phyloP scores from a whole-genome alignment of 2,888 invertebrate species.

The Nysson spinosus region DNA sequence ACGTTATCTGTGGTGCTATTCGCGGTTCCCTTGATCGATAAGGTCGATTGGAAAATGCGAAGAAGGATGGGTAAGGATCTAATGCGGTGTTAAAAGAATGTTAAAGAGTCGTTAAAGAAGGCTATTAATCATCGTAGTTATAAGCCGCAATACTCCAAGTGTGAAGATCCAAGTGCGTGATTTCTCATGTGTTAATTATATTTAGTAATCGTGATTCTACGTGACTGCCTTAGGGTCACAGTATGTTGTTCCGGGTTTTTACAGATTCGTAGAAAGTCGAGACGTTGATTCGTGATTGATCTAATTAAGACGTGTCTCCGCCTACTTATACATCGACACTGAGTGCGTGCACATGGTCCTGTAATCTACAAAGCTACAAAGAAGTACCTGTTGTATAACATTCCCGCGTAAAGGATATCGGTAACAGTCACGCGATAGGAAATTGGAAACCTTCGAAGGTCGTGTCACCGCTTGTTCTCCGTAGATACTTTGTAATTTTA shows the following conservation, averaged over 20 bases:
- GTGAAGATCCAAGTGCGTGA: background rate
- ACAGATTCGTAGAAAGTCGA: too few relatives aligned
- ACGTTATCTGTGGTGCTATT: constrained; percentile 11
- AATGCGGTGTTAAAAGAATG: too few relatives aligned
- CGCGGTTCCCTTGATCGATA: constrained; percentile 7
- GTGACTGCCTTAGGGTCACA: too few relatives aligned
- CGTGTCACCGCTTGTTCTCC: background rate
- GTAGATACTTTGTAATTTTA: background rate
- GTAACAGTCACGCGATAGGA: constrained; percentile 2
- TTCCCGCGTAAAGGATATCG: background rate
- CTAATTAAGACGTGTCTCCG: background rate
- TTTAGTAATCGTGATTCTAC: too few relatives aligned
- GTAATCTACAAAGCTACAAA: background rate
- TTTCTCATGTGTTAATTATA: background rate
- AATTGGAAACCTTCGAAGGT: constrained; percentile 11
- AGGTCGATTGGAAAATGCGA: constrained; percentile 11
- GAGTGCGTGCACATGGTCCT: background rate
- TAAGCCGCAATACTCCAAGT: background rate
- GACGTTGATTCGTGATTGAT: constrained; percentile 9
- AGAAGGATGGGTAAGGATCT: background rate
- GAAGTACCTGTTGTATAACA: background rate
- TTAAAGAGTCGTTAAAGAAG: too few relatives aligned
- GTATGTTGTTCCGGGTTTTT: too few relatives aligned
- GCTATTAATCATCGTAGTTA: background rate
- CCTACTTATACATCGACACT: background rate